A percentile compares a stretch with the other conserved stretches of the same genome.
phyloP scores from a whole-genome alignment of 2,113 vertebrate species.

The Nyctibius bracteatus region DNA sequence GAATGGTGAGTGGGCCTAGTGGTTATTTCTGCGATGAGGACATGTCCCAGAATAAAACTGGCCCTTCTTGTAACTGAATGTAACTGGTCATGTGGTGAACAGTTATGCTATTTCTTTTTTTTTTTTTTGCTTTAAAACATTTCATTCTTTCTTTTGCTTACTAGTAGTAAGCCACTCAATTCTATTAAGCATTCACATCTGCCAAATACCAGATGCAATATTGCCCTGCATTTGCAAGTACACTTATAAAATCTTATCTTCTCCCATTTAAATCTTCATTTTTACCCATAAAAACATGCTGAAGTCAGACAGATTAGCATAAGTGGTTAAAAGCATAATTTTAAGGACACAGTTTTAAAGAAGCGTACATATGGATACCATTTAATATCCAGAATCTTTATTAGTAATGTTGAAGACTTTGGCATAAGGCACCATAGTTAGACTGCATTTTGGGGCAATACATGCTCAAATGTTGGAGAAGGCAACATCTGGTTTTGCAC shows the following conservation, averaged over 20 bases:
- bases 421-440: neutral
- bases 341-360: neutral
- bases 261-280: neutral
- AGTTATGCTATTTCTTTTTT: neutral
- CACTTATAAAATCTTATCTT: neutral
- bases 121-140: neutral
- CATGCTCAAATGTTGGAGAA: rapidly evolving
- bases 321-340: neutral
- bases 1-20: too few relatives aligned
- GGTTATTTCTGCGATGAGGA: neutral
- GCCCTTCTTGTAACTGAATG: neutral
- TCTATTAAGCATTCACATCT: neutral
- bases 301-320: neutral
- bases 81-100: neutral
- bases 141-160: neutral
- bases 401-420: neutral
- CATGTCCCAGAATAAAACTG: neutral
- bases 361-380: neutral
- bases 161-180: neutral
- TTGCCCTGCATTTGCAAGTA: neutral
- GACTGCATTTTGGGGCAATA: neutral
- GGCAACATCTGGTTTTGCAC: neutral
- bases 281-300: neutral
- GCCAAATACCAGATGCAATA: neutral
- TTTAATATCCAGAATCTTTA: neutral